Base-by-base conservation (phyloP, 2,888 invertebrate genomes). In the Oeneis ivallda region DNA sequence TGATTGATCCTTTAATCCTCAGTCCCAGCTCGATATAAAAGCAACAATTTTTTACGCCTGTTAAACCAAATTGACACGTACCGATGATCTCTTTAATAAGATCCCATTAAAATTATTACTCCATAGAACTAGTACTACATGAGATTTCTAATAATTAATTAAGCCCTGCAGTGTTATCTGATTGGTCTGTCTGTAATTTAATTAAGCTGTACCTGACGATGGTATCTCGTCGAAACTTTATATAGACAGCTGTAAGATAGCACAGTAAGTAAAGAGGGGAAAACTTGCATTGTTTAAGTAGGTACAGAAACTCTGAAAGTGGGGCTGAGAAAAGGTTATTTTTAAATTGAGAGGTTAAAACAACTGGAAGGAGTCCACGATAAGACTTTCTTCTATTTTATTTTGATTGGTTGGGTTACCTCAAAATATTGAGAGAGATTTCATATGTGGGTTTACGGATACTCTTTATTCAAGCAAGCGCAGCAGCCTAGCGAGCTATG, bases 151-250 rank as follows among this genome's bases (percentile, higher is more conserved):
- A 66, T 71, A 72, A 72, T 74, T 76, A 73, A 71, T 69, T 66
- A 70, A 67, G 62, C 62, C 59, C 62, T 53, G 63, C 50, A 67
- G 64, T 65, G 43, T 61, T 70, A 70, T 70, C 72, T 61, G 57
- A 66, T 69, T 67, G 45, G 64, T 67, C 67, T 71, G 70, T 72
- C 70, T 70, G 71, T 73, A 68, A 72, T 74, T 74, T 73, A 72
- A 73, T 73, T 73, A 73, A 73, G 70, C 69, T 70, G 72, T 69
- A 71, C 65, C 68, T 68, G 70, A 70, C 66, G 74, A 74, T 74
- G 68, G 71, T 73, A 74, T 74, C 74, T 69, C 65, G 64, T 67
- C 66, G 66, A 69, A 71, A 72, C 70, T 74, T 75, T 72, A 75
- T 73, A 70, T 67, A 61, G 72, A 71, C 74, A 70, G 70, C 68